Percentiles rank a stretch among this genome's conserved stretches.
phyloP scores from a whole-genome alignment of 2,113 vertebrate species.

The Silurus meridionalis region DNA sequence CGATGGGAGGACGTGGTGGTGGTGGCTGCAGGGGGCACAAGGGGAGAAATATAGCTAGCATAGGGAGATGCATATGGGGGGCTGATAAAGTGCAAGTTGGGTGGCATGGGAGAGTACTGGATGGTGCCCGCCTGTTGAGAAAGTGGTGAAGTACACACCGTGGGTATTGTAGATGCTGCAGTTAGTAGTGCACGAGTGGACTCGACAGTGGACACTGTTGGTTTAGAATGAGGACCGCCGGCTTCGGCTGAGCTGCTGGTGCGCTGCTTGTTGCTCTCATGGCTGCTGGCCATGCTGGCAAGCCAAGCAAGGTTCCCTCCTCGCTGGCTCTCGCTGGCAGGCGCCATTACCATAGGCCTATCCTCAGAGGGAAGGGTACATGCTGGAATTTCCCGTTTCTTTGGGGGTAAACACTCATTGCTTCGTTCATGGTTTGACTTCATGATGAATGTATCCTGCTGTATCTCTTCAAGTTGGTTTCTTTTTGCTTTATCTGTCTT shows the following conservation, averaged over 20 bases:
- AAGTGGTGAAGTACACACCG: constrained; percentile 81
- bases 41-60: constrained; percentile 85
- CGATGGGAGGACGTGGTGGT: constrained; percentile 76
- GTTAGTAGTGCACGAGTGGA: constrained; percentile 53
- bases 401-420: constrained; percentile 98
- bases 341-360: constrained; percentile 72
- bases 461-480: constrained; percentile 20
- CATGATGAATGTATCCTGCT: constrained; percentile 76
- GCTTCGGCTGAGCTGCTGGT: constrained; percentile 65
- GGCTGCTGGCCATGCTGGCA: constrained; percentile 74
- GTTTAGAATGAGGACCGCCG: constrained; percentile 82
- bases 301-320: constrained; percentile 89
- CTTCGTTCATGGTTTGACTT: constrained; percentile 98
- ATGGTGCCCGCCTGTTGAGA: constrained; percentile 83
- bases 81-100: constrained; percentile 90
- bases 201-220: constrained; percentile 60
- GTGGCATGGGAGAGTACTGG: constrained; percentile 89
- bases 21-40: constrained; percentile 83
- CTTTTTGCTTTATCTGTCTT: constrained; percentile 34
- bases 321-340: constrained; percentile 83
- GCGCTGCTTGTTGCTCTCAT: constrained; percentile 63
- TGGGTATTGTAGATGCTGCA: constrained; percentile 79
- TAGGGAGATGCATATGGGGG: constrained; percentile 86
- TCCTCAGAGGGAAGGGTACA: constrained; percentile 85
- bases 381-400: constrained; percentile 92